These are phyloP conservation scores for Cephus cinctus DNA, from an alignment of 1,140 invertebrate genomes.

Conservation along the genomic window DNA sequence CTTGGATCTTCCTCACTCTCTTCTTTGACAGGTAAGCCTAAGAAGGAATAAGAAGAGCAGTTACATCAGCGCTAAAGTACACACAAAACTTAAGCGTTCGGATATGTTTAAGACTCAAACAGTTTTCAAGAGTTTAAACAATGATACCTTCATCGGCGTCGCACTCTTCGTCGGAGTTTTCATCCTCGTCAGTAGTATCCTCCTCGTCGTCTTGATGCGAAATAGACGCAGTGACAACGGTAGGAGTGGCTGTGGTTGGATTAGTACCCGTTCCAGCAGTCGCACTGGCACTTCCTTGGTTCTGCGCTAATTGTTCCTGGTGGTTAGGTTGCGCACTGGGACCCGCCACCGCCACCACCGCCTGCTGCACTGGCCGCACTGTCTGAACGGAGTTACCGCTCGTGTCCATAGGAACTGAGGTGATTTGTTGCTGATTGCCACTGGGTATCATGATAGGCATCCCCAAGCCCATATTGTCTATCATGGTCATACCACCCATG, in stretches of 20 bases:
- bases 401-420: slow-evolving; percentile 52
- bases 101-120: not conserved
- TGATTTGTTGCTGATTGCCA: slow-evolving; percentile 42
- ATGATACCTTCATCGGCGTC: slow-evolving; percentile 47
- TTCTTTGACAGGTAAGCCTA: slow-evolving; percentile 51
- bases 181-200: slow-evolving; percentile 47
- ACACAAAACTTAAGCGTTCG: not conserved
- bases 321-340: slow-evolving; percentile 44
- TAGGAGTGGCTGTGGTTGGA: too few relatives aligned
- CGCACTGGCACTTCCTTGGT: slow-evolving; percentile 34
- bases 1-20: slow-evolving; percentile 47
- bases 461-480: slow-evolving; percentile 45
- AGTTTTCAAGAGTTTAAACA: not conserved
- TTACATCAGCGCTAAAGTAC: not conserved
- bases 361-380: slow-evolving; percentile 35
- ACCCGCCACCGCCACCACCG: slow-evolving; percentile 31
- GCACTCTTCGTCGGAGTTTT: slow-evolving; percentile 52
- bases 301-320: slow-evolving; percentile 42
- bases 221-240: too few relatives aligned
- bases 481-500: slow-evolving; percentile 48
- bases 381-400: slow-evolving; percentile 41
- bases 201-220: slow-evolving; percentile 45
- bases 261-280: too few relatives aligned
- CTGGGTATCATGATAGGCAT: slow-evolving; percentile 49
- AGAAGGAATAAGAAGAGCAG: not conserved